These are phyloP conservation scores for Poliocrania exsul DNA, from an alignment of 2,797 vertebrate species.

Conservation along the genomic window DNA sequence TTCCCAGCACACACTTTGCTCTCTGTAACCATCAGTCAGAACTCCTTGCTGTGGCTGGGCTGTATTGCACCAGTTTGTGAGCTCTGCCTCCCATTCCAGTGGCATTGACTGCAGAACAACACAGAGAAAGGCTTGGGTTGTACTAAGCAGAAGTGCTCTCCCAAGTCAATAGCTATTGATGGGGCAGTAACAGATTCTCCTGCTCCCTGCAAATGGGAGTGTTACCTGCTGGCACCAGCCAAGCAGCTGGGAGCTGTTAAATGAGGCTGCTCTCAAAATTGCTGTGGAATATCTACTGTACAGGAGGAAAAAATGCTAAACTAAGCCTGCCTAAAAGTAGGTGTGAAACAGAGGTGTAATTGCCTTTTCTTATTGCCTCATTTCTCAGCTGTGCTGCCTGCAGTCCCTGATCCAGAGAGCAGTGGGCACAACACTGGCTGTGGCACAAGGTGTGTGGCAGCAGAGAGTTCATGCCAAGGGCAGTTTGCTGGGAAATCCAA, in stretches of 20 bases:
- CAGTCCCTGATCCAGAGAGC: not conserved
- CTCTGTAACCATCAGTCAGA: conserved; percentile 54
- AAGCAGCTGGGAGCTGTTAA: conserved; percentile 21
- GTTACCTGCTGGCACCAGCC: conserved; percentile 6
- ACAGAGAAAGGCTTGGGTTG: conserved; percentile 28
- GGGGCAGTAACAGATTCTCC: not conserved
- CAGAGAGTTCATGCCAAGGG: conserved; percentile 6
- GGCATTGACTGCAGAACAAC: conserved; percentile 52
- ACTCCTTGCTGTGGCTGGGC: conserved; percentile 41
- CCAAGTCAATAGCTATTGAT: conserved; percentile 42
- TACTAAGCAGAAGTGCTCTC: conserved; percentile 42
- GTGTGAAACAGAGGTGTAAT: not conserved
- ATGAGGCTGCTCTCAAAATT: not conserved
- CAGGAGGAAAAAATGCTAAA: not conserved
- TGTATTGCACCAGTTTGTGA: conserved; percentile 55
- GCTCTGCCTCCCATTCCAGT: conserved; percentile 46
- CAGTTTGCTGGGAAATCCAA: not conserved
- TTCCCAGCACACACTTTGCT: conserved; percentile 56
- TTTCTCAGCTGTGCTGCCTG: not conserved
- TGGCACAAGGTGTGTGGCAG: not conserved
- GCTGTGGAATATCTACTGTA: not conserved
- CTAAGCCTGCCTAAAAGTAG: not conserved
- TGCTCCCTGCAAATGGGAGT: not conserved
- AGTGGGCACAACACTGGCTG: not conserved
- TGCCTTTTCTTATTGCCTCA: not conserved